phyloP scores from a whole-genome alignment of 2,113 vertebrate species.

The Pygathrix nemaeus region DNA sequence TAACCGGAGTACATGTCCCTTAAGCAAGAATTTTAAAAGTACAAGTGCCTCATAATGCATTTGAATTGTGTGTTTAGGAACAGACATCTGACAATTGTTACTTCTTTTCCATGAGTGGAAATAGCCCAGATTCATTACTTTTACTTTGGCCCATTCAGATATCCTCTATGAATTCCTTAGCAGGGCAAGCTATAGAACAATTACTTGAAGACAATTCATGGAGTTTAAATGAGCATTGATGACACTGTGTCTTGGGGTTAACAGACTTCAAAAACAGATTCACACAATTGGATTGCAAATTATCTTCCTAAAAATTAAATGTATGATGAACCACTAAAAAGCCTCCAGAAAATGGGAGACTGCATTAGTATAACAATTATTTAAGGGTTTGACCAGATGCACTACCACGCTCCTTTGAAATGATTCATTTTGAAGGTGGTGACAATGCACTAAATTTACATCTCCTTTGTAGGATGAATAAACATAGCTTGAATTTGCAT shows the following conservation, averaged over 20 bases:
- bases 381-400: background rate
- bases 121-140: background rate
- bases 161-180: background rate
- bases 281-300: background rate
- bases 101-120: background rate
- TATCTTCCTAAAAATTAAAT: background rate
- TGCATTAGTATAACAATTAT: background rate
- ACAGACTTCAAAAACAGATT: background rate
- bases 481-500: background rate
- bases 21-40: background rate
- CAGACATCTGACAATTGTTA: background rate
- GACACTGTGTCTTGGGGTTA: background rate
- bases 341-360: background rate
- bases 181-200: background rate
- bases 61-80: background rate
- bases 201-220: background rate
- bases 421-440: constrained; percentile 44
- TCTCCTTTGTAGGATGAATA: background rate
- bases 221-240: background rate
- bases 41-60: background rate
- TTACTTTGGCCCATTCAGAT: background rate
- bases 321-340: background rate
- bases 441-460: background rate
- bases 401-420: background rate
- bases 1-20: background rate